These are phyloP conservation scores for Silvanus unidentatus DNA, from an alignment of 2,888 invertebrate species.

Conservation along the genomic window DNA sequence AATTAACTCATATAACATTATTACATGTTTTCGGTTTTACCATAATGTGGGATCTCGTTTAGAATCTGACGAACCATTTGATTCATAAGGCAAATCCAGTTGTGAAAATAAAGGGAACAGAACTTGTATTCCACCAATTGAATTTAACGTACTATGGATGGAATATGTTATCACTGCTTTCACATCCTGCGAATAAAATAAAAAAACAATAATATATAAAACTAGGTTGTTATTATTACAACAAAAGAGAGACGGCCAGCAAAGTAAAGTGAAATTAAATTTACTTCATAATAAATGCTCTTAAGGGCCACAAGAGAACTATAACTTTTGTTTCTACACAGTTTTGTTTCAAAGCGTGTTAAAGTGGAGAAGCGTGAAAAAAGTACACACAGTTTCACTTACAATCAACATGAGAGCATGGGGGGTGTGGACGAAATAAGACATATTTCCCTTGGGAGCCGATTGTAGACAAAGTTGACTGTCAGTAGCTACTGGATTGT, in stretches of 20 bases:
- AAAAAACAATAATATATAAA: background rate
- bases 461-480: conserved; percentile 97
- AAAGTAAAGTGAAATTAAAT: too few species aligned
- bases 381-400: conserved; percentile 31
- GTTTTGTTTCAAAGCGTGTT: too few species aligned
- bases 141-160: conserved; percentile 97
- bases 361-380: too few species aligned
- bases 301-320: too few species aligned
- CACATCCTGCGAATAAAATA: conserved; percentile 70
- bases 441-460: conserved; percentile 94
- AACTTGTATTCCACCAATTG: conserved; percentile 97
- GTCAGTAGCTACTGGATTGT: conserved; percentile 99
- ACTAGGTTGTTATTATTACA: background rate
- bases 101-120: conserved; percentile 97
- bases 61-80: conserved; percentile 66
- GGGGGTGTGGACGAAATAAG: conserved; percentile 98
- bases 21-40: conserved; percentile 50
- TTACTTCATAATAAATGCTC: too few species aligned
- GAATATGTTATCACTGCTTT: conserved; percentile 99
- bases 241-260: background rate
- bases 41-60: conserved; percentile 85
- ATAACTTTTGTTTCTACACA: too few species aligned
- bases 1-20: too few species aligned
- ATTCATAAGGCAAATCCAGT: conserved; percentile 88
- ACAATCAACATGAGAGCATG: conserved; percentile 99